phyloP scores from a whole-genome alignment of 2,113 vertebrate genomes.

The Alces alces region DNA sequence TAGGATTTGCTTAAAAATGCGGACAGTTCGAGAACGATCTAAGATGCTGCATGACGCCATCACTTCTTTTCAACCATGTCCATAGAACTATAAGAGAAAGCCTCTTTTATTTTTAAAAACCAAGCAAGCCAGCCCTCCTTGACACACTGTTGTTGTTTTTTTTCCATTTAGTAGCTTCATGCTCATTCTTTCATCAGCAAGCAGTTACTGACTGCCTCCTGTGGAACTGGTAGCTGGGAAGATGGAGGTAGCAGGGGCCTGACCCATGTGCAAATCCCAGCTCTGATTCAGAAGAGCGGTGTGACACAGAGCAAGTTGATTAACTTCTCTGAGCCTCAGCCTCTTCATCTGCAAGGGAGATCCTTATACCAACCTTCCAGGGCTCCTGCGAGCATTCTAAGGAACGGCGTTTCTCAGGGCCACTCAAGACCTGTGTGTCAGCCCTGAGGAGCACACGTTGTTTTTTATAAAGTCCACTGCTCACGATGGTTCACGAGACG shows the following conservation, averaged over 20 bases:
- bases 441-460: neutral
- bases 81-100: neutral
- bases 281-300: neutral
- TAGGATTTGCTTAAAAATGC: slow-evolving; percentile 70
- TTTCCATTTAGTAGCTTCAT: neutral
- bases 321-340: neutral
- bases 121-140: neutral
- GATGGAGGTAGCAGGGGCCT: neutral
- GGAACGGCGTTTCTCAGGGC: neutral
- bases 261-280: neutral
- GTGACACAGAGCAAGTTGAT: neutral
- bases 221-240: neutral
- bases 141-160: neutral
- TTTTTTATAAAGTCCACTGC: neutral
- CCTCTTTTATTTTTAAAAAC: neutral
- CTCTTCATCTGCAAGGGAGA: neutral
- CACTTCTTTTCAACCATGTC: neutral
- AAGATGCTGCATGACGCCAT: slow-evolving; percentile 29
- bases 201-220: neutral
- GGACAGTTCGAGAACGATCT: slow-evolving; percentile 55
- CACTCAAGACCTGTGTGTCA: neutral
- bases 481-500: neutral
- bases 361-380: neutral
- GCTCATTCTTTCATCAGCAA: neutral
- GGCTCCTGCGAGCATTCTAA: neutral